Evolutionary conservation across 2,888 invertebrate species (phyloP).

Genomic region (Drosophila infuscata): DNA sequence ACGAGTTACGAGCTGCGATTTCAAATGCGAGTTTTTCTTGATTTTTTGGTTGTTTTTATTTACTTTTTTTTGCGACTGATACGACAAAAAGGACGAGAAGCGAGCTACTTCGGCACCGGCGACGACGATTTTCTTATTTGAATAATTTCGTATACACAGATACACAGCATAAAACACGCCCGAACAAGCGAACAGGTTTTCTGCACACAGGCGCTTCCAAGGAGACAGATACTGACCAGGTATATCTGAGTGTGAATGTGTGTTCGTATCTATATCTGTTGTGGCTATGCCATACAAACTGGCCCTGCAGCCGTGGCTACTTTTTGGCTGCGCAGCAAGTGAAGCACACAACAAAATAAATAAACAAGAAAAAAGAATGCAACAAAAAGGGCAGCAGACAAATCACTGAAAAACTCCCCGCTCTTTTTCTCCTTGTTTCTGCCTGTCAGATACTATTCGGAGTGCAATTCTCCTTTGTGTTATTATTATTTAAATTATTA

Average conservation of each 20-base stretch:
- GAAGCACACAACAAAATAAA: constrained; percentile 62
- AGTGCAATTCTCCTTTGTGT: constrained; percentile 18
- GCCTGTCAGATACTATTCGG: constrained; percentile 28
- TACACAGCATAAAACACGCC: constrained; percentile 57
- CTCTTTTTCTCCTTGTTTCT: neutral
- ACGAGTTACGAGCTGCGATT: constrained; percentile 53
- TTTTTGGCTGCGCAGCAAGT: constrained; percentile 67
- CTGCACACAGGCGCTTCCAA: constrained; percentile 43
- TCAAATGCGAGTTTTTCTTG: constrained; percentile 46
- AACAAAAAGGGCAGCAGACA: constrained; percentile 60
- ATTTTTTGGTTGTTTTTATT: constrained; percentile 14
- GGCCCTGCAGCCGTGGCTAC: constrained; percentile 58
- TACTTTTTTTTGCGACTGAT: constrained; percentile 17
- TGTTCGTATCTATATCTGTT: constrained; percentile 35
- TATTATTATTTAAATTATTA: constrained; percentile 39
- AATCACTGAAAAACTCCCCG: constrained; percentile 33
- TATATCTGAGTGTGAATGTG: constrained; percentile 13
- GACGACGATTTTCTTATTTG: constrained; percentile 73
- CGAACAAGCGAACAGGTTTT: constrained; percentile 74
- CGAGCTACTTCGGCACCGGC: constrained; percentile 26
- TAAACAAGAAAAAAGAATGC: constrained; percentile 74
- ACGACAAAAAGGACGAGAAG: constrained; percentile 47
- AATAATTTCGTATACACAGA: constrained; percentile 74
- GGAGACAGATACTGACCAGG: constrained; percentile 40
- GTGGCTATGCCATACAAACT: constrained; percentile 60